phyloP scores from a whole-genome alignment of 2,113 vertebrate genomes.

The Cololabis saira region DNA sequence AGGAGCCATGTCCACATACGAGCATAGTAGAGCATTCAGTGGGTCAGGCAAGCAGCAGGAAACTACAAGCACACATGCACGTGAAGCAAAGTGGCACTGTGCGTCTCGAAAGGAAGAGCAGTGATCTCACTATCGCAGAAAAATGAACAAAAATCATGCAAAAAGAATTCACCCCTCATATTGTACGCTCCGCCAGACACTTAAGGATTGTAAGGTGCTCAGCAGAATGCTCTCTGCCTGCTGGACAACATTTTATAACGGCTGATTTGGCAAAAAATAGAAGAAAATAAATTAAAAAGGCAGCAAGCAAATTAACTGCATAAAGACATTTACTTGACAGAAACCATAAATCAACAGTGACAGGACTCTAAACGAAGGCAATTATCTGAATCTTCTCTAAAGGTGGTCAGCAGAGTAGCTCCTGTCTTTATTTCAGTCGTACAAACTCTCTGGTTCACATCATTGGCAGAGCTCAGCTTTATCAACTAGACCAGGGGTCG shows the following conservation, averaged over 20 bases:
- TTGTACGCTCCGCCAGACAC: constrained; percentile 25
- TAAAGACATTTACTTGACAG: constrained; percentile 57
- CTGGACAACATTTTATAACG: constrained; percentile 51
- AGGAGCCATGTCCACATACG: constrained; percentile 70
- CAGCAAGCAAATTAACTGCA: constrained; percentile 71
- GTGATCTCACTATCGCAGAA: constrained; percentile 63
- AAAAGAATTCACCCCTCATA: constrained; percentile 54
- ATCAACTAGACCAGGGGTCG: not conserved
- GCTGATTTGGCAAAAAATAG: constrained; percentile 57
- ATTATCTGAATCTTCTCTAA: constrained; percentile 28
- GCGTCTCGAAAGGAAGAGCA: constrained; percentile 65
- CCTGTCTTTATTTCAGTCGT: not conserved
- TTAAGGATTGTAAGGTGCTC: constrained; percentile 40
- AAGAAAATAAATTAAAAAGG: constrained; percentile 14
- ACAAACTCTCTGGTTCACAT: not conserved
- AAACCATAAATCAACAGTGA: constrained; percentile 66
- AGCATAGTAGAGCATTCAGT: constrained; percentile 71
- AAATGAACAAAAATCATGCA: constrained; percentile 67
- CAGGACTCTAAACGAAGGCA: constrained; percentile 36
- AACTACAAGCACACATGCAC: constrained; percentile 79
- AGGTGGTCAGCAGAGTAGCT: constrained; percentile 14
- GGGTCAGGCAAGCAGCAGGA: constrained; percentile 74
- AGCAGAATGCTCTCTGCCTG: constrained; percentile 55
- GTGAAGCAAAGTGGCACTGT: constrained; percentile 71
- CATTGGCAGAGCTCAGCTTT: constrained; percentile 3